Evolutionary conservation across 2,113 vertebrate species (phyloP).

Genomic region (Leptosomus discolor): DNA sequence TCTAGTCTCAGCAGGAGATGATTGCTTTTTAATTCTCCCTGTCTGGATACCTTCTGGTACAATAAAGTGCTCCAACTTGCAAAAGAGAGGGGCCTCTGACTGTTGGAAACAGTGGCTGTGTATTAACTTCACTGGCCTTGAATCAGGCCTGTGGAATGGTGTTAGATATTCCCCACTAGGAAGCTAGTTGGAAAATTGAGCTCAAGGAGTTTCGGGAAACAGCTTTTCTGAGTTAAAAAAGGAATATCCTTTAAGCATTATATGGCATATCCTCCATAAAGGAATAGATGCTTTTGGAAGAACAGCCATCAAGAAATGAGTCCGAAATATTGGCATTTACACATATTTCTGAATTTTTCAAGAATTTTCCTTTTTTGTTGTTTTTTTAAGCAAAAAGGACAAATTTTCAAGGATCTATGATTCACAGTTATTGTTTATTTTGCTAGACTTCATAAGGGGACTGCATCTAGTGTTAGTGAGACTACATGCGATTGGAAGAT

Average conservation of each 20-base stretch:
- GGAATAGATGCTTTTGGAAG: background rate
- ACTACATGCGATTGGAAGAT: background rate
- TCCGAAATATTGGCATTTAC: background rate
- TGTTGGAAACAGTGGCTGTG: background rate
- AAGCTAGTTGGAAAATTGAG: background rate
- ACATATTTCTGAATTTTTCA: background rate
- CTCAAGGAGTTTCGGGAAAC: background rate
- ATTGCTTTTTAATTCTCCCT: constrained; percentile 23
- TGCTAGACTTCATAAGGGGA: background rate
- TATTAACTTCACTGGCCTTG: background rate
- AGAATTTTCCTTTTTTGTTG: background rate
- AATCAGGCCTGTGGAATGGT: background rate
- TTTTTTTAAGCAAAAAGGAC: background rate
- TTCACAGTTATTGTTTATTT: background rate
- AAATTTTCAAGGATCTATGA: background rate
- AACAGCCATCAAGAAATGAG: background rate
- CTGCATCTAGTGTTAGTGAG: background rate
- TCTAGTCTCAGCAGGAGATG: background rate
- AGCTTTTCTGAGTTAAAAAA: background rate
- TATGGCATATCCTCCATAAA: background rate
- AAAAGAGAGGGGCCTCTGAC: background rate
- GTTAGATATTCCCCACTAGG: background rate
- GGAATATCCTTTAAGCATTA: background rate
- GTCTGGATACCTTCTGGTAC: background rate
- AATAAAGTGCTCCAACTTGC: background rate